Percentiles rank a stretch among this genome's conserved stretches.
These are phyloP conservation scores for Lucifuga dentata DNA, from an alignment of 2,113 vertebrate species.

Conservation along the genomic window DNA sequence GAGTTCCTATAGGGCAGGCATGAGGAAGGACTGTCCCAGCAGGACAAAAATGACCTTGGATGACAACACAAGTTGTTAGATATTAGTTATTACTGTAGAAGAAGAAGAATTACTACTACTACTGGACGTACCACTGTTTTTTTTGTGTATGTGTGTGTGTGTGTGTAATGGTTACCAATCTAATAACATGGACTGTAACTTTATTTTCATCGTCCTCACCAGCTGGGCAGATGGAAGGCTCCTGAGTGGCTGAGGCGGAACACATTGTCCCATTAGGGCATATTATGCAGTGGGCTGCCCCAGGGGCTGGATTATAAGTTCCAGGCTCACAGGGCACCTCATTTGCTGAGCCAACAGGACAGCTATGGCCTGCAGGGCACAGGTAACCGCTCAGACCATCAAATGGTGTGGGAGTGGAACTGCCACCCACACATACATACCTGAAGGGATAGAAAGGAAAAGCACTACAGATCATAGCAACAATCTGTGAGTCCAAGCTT, in stretches of 20 bases:
- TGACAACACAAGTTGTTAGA: conserved; percentile 4
- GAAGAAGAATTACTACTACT: not conserved
- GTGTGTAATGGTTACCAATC: not conserved
- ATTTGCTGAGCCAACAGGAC: conserved; percentile 82
- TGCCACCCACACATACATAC: conserved; percentile 89
- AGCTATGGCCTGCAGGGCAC: conserved; percentile 88
- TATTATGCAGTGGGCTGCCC: conserved; percentile 81
- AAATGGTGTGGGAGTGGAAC: conserved; percentile 79
- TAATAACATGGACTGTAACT: not conserved
- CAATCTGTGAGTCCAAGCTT: no score
- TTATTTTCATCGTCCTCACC: conserved; percentile 74
- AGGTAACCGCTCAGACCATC: conserved; percentile 85
- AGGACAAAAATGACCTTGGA: conserved; percentile 88
- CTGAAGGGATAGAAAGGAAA: conserved; percentile 72
- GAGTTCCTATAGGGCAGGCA: conserved; percentile 87
- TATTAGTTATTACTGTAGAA: not conserved
- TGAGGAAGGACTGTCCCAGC: conserved; percentile 71
- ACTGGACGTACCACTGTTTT: conserved; percentile 1
- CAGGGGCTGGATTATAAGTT: conserved; percentile 85
- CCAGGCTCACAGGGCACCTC: conserved; percentile 90
- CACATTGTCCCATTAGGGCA: conserved; percentile 87
- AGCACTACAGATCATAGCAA: conserved; percentile 14
- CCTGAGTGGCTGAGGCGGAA: conserved; percentile 74
- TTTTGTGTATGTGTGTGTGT: no score
- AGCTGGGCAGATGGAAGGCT: conserved; percentile 84